A percentile compares a stretch with the other conserved stretches of the same genome.
phyloP scores from a whole-genome alignment of 2,113 vertebrate species.

The Rhodinocichla rosea region DNA sequence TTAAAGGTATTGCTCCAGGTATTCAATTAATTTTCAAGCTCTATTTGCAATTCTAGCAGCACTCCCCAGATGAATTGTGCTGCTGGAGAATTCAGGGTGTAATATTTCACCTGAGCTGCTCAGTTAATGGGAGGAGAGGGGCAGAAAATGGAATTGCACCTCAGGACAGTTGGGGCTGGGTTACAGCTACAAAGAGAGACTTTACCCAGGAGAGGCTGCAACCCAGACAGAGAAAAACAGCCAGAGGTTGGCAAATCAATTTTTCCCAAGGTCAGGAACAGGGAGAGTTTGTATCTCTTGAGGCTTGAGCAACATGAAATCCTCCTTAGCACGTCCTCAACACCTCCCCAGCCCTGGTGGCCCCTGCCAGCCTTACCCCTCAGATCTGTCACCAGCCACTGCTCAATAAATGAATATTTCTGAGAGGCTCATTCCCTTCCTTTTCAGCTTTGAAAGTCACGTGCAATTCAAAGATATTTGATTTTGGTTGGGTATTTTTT shows the following conservation, averaged over 20 bases:
- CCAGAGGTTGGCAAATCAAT: neutral
- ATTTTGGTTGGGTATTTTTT: neutral
- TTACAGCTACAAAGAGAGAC: neutral
- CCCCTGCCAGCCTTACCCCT: neutral
- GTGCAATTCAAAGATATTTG: neutral
- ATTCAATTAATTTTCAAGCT: neutral
- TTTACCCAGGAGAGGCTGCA: constrained; percentile 7
- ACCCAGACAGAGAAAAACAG: neutral
- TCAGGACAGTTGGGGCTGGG: neutral
- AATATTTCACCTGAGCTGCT: neutral
- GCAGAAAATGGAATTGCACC: neutral
- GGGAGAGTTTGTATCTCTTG: neutral
- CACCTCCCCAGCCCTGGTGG: neutral
- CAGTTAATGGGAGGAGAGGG: neutral
- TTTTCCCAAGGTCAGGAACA: neutral
- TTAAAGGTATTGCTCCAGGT: neutral
- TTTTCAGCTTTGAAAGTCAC: neutral
- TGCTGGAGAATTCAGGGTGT: neutral
- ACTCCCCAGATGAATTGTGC: neutral
- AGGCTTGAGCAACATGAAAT: neutral
- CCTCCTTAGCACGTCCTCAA: neutral
- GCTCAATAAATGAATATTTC: neutral
- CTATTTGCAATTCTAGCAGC: neutral
- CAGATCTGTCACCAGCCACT: neutral
- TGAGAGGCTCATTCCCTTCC: neutral